Evolutionary conservation across 2,888 invertebrate genomes (phyloP).

Genomic region (Eurois occulta): DNA sequence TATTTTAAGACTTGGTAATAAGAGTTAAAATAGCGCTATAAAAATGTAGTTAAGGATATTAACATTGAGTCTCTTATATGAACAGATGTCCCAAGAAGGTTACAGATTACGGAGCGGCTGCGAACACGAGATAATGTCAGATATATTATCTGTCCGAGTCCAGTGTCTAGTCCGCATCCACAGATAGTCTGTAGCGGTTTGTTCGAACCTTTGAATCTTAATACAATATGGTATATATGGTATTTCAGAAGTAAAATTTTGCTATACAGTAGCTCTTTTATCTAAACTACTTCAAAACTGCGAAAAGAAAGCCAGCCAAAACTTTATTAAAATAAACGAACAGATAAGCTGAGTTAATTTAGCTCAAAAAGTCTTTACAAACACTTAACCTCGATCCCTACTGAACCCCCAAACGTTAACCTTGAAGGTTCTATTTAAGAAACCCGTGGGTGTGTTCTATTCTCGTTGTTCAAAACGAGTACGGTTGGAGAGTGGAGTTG

Average conservation of each 20-base stretch:
- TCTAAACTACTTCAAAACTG: neutral
- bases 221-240: neutral
- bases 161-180: neutral
- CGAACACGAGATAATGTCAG: neutral
- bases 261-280: neutral
- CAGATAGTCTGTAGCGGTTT: neutral
- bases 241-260: neutral
- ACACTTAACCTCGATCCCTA: constrained; percentile 24
- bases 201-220: neutral
- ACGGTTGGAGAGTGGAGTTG: constrained; percentile 52
- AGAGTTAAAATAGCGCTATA: neutral
- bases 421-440: constrained; percentile 20
- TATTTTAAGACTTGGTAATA: neutral
- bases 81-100: neutral
- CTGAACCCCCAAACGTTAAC: constrained; percentile 8
- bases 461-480: constrained; percentile 41
- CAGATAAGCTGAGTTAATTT: neutral
- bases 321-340: neutral
- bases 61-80: neutral
- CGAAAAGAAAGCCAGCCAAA: neutral
- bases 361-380: neutral
- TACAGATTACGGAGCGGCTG: neutral
- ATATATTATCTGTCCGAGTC: neutral
- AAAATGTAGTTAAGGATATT: neutral
- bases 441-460: constrained; percentile 47